These are phyloP conservation scores for Cassiopea andromeda DNA, from an alignment of 30 jellyfish, hydroid and myxozoan species.

Conservation along the genomic window DNA sequence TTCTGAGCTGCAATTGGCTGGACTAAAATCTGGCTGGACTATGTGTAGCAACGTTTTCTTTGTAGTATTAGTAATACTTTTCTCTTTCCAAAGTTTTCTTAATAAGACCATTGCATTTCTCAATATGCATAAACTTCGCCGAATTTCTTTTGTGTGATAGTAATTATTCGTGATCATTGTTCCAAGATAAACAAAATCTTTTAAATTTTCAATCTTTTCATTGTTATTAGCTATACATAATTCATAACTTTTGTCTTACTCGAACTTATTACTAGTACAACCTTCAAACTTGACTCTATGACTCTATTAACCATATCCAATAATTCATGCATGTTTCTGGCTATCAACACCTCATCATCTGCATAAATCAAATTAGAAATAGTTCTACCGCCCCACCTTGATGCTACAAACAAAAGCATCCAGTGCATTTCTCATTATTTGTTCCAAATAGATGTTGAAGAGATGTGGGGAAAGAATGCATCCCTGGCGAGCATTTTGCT, in stretches of 20 bases:
- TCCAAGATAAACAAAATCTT: not conserved
- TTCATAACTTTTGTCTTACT: not conserved
- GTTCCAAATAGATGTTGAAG: not conserved
- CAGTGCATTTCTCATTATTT: not conserved
- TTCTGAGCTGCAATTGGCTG: constrained; percentile 43
- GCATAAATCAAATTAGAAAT: not conserved
- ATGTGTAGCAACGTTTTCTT: constrained; percentile 16
- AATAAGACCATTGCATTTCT: not conserved
- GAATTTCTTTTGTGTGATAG: not conserved
- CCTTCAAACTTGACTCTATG: not conserved
- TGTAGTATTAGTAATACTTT: not conserved
- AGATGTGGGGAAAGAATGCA: not conserved
- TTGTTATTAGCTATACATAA: not conserved
- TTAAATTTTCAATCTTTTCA: not conserved
- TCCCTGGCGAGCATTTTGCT: not conserved
- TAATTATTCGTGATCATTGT: not conserved
- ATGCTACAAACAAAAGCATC: not conserved
- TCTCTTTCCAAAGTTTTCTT: not conserved
- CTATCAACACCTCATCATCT: not conserved
- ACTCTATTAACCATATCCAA: not conserved
- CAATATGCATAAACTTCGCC: constrained; percentile 3
- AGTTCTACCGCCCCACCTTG: not conserved
- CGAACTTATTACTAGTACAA: not conserved
- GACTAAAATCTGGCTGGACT: not conserved
- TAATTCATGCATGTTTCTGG: not conserved